These are phyloP conservation scores for Salvator merianae DNA, from an alignment of 2,113 vertebrate genomes.

Conservation along the genomic window DNA sequence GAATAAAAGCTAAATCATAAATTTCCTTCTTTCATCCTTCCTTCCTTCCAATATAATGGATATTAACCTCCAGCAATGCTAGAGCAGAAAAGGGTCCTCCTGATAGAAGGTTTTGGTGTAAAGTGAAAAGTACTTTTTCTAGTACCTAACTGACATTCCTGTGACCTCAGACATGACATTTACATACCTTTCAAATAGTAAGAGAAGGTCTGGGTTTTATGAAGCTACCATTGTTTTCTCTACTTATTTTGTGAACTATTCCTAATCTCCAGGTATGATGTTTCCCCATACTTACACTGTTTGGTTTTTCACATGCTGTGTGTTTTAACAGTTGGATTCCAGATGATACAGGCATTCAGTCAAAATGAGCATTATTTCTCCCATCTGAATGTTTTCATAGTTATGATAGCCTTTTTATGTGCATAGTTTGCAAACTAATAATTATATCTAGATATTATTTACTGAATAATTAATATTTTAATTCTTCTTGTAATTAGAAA, in stretches of 20 bases:
- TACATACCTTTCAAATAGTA: background rate
- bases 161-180: background rate
- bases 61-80: too few relatives aligned
- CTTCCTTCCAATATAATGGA: too few relatives aligned
- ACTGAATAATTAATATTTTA: constrained; percentile 38
- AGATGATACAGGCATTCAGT: background rate
- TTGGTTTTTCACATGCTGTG: background rate
- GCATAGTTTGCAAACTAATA: background rate
- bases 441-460: constrained; percentile 25
- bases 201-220: background rate
- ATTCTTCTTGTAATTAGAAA: constrained; percentile 28
- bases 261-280: background rate
- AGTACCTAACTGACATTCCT: too few relatives aligned
- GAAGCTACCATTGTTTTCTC: too few relatives aligned
- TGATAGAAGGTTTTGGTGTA: too few relatives aligned
- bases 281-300: background rate
- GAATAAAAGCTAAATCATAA: too few relatives aligned
- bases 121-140: too few relatives aligned
- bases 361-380: background rate
- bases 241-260: background rate
- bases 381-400: constrained; percentile 3
- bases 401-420: background rate
- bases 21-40: too few relatives aligned
- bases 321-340: background rate
- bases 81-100: too few relatives aligned